A percentile compares a stretch with the other conserved stretches of the same genome.
Evolutionary conservation across 2,113 vertebrate genomes (phyloP).

Genomic region (Oenanthe melanoleuca): DNA sequence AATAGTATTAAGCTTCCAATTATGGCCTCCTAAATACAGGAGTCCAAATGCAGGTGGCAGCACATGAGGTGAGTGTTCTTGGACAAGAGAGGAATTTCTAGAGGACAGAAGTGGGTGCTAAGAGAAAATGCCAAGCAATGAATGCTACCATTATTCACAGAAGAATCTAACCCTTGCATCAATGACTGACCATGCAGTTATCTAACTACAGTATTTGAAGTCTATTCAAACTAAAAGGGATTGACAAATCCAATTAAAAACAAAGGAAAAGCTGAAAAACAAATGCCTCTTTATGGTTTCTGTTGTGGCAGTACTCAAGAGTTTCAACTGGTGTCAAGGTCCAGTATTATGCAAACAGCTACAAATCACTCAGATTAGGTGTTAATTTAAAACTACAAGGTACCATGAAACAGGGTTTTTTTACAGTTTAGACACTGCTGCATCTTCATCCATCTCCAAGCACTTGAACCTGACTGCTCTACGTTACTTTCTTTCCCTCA

Average conservation of each 20-base stretch:
- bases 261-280: background rate
- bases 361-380: background rate
- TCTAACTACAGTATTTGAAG: background rate
- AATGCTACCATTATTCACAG: background rate
- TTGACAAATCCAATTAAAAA: slow-evolving; percentile 2
- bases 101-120: background rate
- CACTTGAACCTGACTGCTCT: background rate
- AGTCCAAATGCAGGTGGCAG: background rate
- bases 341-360: background rate
- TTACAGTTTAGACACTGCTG: background rate
- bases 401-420: background rate
- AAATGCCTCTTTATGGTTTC: background rate
- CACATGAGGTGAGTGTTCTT: background rate
- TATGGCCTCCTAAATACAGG: background rate
- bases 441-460: background rate
- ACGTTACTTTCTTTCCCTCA: background rate
- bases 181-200: background rate
- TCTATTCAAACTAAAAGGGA: background rate
- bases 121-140: background rate
- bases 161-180: background rate
- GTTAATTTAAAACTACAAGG: background rate
- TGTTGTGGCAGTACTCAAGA: background rate
- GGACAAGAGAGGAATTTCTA: background rate
- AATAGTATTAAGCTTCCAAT: background rate
- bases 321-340: background rate